Evolutionary conservation across 2,113 vertebrate genomes (phyloP).

Genomic region (Lasiurus cinereus): DNA sequence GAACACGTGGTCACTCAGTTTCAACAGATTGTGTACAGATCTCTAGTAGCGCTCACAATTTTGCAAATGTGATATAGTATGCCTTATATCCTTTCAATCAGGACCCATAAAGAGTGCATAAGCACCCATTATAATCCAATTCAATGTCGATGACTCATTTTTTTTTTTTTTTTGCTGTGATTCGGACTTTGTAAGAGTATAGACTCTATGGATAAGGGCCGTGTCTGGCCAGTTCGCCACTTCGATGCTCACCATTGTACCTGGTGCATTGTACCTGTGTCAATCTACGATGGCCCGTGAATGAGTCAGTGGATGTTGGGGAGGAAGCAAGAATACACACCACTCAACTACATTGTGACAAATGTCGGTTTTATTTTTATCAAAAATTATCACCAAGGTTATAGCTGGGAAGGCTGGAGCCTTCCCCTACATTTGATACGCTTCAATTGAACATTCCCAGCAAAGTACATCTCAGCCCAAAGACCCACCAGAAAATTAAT

Average conservation of each 20-base stretch:
- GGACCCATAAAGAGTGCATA: neutral
- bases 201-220: neutral
- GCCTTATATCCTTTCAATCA: neutral
- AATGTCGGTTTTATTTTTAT: neutral
- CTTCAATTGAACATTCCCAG: neutral
- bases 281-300: neutral
- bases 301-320: neutral
- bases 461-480: conserved; percentile 32
- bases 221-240: neutral
- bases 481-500: neutral
- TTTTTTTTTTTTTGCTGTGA: too few relatives aligned
- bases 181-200: neutral
- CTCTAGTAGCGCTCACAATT: neutral
- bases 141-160: neutral
- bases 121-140: neutral
- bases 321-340: neutral
- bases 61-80: neutral
- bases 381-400: neutral
- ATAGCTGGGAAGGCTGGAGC: neutral
- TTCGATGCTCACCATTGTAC: neutral
- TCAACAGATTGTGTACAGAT: neutral
- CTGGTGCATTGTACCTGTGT: too few relatives aligned
- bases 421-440: conserved; percentile 5
- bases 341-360: neutral
- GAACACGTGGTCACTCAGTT: neutral